Conservation (phyloP, 2,797 vertebrate genomes). For the Siniperca undulata region DNA sequence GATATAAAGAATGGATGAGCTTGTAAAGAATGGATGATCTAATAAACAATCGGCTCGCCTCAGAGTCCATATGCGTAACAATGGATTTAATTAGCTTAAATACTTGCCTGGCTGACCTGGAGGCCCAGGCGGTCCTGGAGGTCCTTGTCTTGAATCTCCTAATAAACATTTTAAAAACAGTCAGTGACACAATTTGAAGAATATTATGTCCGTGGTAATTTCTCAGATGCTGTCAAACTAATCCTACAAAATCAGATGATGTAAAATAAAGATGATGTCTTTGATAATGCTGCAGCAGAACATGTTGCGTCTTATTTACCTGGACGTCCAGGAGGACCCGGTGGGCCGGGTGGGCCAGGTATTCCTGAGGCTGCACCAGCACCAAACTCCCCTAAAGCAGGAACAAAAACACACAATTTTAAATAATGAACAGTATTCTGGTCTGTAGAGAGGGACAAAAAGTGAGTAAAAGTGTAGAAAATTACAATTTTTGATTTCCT, state of each 20-base stretch:
- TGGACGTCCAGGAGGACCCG: slow-evolving; percentile 83
- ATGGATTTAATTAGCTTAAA: slow-evolving; percentile 11
- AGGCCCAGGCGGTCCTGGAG: slow-evolving; percentile 89
- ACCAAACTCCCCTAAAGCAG: slow-evolving; percentile 68
- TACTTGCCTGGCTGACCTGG: slow-evolving; percentile 86
- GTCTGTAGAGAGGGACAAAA: not conserved
- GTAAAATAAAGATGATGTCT: not conserved
- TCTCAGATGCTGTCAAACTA: not conserved
- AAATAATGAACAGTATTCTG: not conserved
- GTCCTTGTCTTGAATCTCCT: slow-evolving; percentile 84
- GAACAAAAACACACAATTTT: not conserved
- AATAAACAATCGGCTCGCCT: not conserved
- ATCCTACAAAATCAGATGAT: not conserved
- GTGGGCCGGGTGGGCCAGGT: slow-evolving; percentile 81
- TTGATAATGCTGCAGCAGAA: not conserved
- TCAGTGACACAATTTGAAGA: slow-evolving; percentile 22
- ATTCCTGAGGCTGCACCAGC: slow-evolving; percentile 15
- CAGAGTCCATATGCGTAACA: not conserved
- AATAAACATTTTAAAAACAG: slow-evolving; percentile 19
- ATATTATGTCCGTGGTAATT: not conserved
- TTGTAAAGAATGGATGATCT: not conserved
- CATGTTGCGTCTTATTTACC: slow-evolving; percentile 67
- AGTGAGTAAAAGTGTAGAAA: not conserved
- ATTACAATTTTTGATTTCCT: not conserved
- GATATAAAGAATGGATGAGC: not conserved